These are phyloP conservation scores for Leucophenga varia DNA, from an alignment of 1,140 invertebrate genomes.

Conservation along the genomic window DNA sequence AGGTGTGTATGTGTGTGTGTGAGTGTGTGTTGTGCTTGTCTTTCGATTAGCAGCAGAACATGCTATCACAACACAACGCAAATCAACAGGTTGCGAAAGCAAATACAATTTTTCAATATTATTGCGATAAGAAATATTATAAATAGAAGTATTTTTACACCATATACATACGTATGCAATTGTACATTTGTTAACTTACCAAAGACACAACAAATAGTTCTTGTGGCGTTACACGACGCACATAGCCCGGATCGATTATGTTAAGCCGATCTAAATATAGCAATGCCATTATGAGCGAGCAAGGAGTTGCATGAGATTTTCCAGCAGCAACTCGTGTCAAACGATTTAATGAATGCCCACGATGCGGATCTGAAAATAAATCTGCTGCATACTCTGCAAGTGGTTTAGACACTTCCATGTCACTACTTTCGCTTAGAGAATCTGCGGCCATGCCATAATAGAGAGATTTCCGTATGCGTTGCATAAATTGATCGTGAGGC, in stretches of 20 bases:
- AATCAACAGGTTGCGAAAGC: slow-evolving; percentile 35
- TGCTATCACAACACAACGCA: slow-evolving; percentile 27
- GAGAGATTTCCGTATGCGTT: slow-evolving; percentile 78
- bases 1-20: not conserved
- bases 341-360: slow-evolving; percentile 71
- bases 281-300: slow-evolving; percentile 77
- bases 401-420: slow-evolving; percentile 34
- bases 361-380: slow-evolving; percentile 72
- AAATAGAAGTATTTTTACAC: slow-evolving; percentile 3
- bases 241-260: slow-evolving; percentile 77
- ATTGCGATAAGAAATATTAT: slow-evolving; percentile 1
- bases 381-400: slow-evolving; percentile 77
- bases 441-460: slow-evolving; percentile 79
- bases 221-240: slow-evolving; percentile 77
- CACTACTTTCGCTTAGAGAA: slow-evolving; percentile 67
- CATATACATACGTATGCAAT: slow-evolving; percentile 4
- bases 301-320: slow-evolving; percentile 82
- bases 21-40: slow-evolving; percentile 13
- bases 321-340: slow-evolving; percentile 78
- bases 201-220: slow-evolving; percentile 90
- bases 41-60: slow-evolving; percentile 5
- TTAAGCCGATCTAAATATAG: slow-evolving; percentile 86
- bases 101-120: not conserved
- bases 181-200: too few relatives aligned
- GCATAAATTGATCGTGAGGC: slow-evolving; percentile 70